Conservation (phyloP, 35 echinoderm and acorn worm species). For the Chiridota heheva region DNA sequence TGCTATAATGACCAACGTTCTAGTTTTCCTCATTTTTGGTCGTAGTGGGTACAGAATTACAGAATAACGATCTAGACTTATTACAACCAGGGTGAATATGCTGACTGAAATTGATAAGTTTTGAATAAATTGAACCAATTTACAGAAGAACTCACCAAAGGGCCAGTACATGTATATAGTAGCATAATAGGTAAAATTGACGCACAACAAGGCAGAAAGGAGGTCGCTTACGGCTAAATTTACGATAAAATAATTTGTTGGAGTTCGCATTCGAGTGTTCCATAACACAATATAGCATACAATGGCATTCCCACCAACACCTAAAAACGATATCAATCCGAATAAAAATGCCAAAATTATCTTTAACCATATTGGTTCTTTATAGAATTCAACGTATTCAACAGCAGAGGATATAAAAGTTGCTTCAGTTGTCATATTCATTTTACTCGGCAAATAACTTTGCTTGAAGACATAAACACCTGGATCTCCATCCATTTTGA, state of each 20-base stretch:
- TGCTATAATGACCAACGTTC: conserved; percentile 55
- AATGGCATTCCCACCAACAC: conserved; percentile 87
- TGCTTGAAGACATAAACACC: too few species aligned
- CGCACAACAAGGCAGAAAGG: conserved; percentile 82
- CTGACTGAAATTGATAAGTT: conserved; percentile 91
- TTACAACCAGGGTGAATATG: conserved; percentile 96
- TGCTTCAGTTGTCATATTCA: too few species aligned
- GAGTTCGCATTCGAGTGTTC: conserved; percentile 87
- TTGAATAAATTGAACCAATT: conserved; percentile 82
- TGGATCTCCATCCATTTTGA: too few species aligned
- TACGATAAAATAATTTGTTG: conserved; percentile 97
- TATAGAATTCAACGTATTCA: conserved; percentile 46
- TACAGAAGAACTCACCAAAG: conserved; percentile 76
- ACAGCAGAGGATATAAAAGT: too few species aligned
- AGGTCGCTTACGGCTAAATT: conserved; percentile 88
- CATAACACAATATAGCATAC: conserved; percentile 95
- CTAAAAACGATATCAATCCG: conserved; percentile 74
- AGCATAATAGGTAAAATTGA: conserved; percentile 91
- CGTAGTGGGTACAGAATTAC: conserved; percentile 93
- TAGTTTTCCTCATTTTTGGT: conserved; percentile 59
- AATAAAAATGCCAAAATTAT: conserved; percentile 67
- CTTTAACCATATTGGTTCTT: conserved; percentile 80
- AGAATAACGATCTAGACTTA: conserved; percentile 91
- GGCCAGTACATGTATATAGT: conserved; percentile 80
- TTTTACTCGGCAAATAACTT: too few species aligned